phyloP scores from a whole-genome alignment of 2,113 vertebrate species.

The Gadus macrocephalus region DNA sequence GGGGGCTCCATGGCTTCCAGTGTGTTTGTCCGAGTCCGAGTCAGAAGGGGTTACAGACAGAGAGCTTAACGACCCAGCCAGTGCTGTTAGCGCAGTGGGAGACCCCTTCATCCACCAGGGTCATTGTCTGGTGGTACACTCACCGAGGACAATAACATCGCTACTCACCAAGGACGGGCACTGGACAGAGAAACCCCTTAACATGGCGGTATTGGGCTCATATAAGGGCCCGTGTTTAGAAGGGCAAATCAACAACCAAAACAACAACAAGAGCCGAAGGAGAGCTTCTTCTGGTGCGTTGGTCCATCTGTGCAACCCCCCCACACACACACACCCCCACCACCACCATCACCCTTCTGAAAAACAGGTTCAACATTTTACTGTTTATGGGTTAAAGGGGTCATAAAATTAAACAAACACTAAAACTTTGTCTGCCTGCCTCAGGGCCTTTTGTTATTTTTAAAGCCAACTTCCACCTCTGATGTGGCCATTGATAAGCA shows the following conservation, averaged over 20 bases:
- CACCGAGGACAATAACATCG: constrained; percentile 32
- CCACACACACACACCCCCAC: too few species aligned
- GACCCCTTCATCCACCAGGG: constrained; percentile 32
- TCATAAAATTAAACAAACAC: constrained; percentile 59
- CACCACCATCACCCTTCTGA: constrained; percentile 8
- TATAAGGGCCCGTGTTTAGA: not conserved
- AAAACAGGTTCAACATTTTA: constrained; percentile 52
- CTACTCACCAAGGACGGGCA: constrained; percentile 35
- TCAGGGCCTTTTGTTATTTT: constrained; percentile 40
- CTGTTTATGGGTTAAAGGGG: constrained; percentile 55
- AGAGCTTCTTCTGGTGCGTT: not conserved
- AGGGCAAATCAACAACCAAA: too few species aligned
- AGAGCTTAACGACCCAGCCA: constrained; percentile 60
- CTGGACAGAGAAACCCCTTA: constrained; percentile 7
- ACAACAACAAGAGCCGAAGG: too few species aligned
- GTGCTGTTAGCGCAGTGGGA: constrained; percentile 55
- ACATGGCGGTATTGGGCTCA: too few species aligned
- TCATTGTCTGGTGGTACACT: constrained; percentile 36
- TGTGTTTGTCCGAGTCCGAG: constrained; percentile 43
- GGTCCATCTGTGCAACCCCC: too few species aligned
- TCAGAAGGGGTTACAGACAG: constrained; percentile 53
- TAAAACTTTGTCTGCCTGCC: constrained; percentile 50
- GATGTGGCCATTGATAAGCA: constrained; percentile 18
- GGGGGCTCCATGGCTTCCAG: constrained; percentile 49
- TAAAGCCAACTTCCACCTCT: constrained; percentile 16